phyloP scores from a whole-genome alignment of 2,888 invertebrate species.

The Gymnosoma rotundatum region DNA sequence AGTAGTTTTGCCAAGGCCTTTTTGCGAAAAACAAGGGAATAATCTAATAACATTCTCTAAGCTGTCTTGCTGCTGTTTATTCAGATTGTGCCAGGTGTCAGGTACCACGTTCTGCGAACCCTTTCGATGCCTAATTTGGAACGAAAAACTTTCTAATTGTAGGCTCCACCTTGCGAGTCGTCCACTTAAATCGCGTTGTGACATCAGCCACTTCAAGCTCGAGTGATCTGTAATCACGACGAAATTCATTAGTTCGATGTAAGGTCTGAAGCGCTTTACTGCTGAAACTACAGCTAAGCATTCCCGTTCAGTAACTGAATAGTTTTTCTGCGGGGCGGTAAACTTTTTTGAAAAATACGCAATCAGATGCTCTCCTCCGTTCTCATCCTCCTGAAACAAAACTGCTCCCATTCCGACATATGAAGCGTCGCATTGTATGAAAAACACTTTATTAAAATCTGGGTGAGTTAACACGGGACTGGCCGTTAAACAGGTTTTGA shows the following conservation, averaged over 20 bases:
- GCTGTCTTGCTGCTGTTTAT: no score
- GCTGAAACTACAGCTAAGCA: not conserved
- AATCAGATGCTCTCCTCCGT: not conserved
- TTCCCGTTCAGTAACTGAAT: not conserved
- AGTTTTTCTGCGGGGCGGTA: not conserved
- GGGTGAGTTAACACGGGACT: no score
- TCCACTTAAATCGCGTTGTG: not conserved
- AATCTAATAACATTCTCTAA: no score
- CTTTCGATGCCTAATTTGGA: not conserved
- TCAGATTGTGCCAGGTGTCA: not conserved
- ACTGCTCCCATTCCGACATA: no score
- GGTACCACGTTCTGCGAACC: not conserved
- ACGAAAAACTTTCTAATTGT: not conserved
- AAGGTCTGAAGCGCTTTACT: slow-evolving; percentile 15
- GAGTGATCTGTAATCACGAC: slow-evolving; percentile 37
- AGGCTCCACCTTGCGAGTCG: no score
- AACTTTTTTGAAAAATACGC: not conserved
- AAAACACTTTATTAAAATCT: no score
- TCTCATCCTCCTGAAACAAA: not conserved
- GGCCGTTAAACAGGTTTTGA: no score
- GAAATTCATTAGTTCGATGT: slow-evolving; percentile 36
- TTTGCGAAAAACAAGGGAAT: no score
- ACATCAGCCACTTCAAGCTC: slow-evolving; percentile 42
- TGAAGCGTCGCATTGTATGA: no score
- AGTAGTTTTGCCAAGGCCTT: no score